These are phyloP conservation scores for Catocala nupta DNA, from an alignment of 2,888 invertebrate genomes.

Conservation along the genomic window DNA sequence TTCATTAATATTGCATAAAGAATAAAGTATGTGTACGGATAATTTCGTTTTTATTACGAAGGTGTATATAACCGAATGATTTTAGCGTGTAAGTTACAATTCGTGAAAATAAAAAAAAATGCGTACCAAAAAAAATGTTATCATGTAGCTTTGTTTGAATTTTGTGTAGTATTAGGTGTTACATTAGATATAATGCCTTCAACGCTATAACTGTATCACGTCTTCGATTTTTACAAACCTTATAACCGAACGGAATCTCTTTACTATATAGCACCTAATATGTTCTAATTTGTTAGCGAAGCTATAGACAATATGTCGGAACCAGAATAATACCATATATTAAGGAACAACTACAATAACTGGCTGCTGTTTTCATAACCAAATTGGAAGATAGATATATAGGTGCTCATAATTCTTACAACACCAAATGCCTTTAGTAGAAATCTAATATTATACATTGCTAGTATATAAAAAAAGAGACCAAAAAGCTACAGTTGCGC, in stretches of 20 bases:
- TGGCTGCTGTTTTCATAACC: background rate
- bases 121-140: constrained; percentile 51
- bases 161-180: constrained; percentile 51
- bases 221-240: constrained; percentile 11
- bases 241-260: constrained; percentile 4
- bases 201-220: constrained; percentile 12
- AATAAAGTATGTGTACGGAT: constrained; percentile 11
- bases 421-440: constrained; percentile 41
- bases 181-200: constrained; percentile 36
- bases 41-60: constrained; percentile 9
- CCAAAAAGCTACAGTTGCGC: background rate
- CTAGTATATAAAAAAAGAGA: constrained; percentile 4
- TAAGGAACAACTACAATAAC: too few species aligned
- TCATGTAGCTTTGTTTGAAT: constrained; percentile 54
- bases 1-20: constrained; percentile 14
- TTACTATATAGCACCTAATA: background rate
- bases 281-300: background rate
- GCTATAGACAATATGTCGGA: background rate
- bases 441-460: background rate
- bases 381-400: background rate
- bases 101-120: constrained; percentile 33
- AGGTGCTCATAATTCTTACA: background rate
- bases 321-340: too few species aligned
- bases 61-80: constrained; percentile 21
- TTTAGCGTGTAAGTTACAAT: constrained; percentile 31